Percentiles rank a stretch among this genome's conserved stretches.
Evolutionary conservation across 1,140 invertebrate species (phyloP).

Genomic region (Drosophila bocki): DNA sequence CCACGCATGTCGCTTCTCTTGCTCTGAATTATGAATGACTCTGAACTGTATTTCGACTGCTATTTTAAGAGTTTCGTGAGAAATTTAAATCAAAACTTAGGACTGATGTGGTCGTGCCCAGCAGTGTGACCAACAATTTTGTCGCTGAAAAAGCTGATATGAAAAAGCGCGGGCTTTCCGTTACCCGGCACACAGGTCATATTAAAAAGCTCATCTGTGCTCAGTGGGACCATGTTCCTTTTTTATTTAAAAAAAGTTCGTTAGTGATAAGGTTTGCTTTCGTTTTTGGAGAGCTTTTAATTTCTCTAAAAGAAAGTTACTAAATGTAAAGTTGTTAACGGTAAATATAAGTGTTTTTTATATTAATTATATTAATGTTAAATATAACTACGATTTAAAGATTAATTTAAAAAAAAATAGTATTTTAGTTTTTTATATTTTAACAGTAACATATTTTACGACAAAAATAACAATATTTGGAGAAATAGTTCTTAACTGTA

Average conservation of each 20-base stretch:
- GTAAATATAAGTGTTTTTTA: neutral
- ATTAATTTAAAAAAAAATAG: too few species aligned
- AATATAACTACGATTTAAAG: neutral
- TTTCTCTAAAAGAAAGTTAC: neutral
- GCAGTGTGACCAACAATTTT: conserved; percentile 1
- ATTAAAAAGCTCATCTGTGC: neutral
- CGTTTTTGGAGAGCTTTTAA: neutral
- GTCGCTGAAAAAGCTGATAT: neutral
- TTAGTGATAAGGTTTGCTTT: neutral
- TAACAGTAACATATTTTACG: too few species aligned
- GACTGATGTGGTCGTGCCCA: conserved; percentile 28
- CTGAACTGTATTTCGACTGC: conserved; percentile 8
- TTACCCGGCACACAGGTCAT: neutral
- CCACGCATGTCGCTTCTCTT: conserved; percentile 5
- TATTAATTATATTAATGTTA: neutral
- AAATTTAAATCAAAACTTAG: conserved; percentile 18
- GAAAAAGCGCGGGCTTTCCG: neutral
- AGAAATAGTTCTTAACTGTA: too few species aligned
- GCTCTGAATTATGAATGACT: neutral
- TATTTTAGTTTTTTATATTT: too few species aligned
- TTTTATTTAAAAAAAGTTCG: neutral
- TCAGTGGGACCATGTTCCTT: too few species aligned
- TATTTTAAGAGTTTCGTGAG: conserved; percentile 14
- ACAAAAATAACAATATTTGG: too few species aligned
- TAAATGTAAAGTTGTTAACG: neutral